Evolutionary conservation across 2,888 invertebrate genomes (phyloP), one percentile per base, ranked within the genome.

Genomic region (Enchytraeus crypticus): DNA sequence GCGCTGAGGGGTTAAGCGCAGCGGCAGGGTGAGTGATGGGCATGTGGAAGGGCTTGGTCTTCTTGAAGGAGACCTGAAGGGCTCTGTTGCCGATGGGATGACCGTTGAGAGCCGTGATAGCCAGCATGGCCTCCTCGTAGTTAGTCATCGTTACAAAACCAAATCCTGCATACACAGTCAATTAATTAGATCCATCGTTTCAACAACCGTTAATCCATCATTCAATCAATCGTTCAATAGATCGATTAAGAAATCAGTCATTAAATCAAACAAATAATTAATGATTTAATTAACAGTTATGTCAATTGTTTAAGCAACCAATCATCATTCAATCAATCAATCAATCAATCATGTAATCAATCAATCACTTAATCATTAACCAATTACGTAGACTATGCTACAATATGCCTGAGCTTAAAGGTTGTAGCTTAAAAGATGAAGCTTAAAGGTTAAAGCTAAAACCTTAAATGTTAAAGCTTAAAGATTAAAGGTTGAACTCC

Each of bases 111-210:
- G 91, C 91, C 82, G 92, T 91, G 77, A 95, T 95, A 72, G 96
- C 95, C 74, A 92, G 89, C 68, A 92, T 87, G 64, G 95, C 92
- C 82, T 96, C 95, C 76, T 95, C 93, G 79, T 96, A 95, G 82
- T 93, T 92, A 79, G 92, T 92, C 95, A 96, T 96, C 69, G 93
- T 93, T 71, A 96, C 93, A 81, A 95, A 95, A 71, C 93, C 96
- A 81, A 93, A 96, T 3, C 57, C 57, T 47, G 49, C 18, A 38
- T n/a, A n/a, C n/a, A n/a, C n/a, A n/a, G n/a, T n/a, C n/a, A n/a
- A n/a, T n/a, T n/a, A n/a, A n/a, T n/a, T n/a, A n/a, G n/a, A n/a
- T n/a, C n/a, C n/a, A n/a, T n/a, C n/a, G n/a, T n/a, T n/a, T n/a
- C n/a, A n/a, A n/a, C n/a, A n/a, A n/a, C n/a, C n/a, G n/a, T n/a